phyloP scores from a whole-genome alignment of 2,888 invertebrate species.

The Lepidocyrtinus sp. region DNA sequence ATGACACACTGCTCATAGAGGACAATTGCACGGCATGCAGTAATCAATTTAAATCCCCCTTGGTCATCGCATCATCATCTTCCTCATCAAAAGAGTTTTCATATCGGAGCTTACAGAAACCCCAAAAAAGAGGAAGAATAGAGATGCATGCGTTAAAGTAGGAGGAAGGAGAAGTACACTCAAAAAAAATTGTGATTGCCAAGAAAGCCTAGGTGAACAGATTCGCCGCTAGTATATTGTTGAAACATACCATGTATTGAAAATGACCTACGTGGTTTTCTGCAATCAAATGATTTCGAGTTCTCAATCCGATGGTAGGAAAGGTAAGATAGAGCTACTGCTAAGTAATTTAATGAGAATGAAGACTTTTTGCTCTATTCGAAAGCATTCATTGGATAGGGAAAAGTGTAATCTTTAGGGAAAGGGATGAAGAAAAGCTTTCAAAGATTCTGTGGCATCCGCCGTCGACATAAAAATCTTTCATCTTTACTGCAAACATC shows the following conservation, averaged over 20 bases:
- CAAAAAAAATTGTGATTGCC: no score
- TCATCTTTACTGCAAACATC: not conserved
- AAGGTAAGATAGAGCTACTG: not conserved
- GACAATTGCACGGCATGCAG: not conserved
- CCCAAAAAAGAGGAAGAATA: no score
- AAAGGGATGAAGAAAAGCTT: conserved; percentile 9
- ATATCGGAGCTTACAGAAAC: no score
- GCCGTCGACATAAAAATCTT: conserved; percentile 7
- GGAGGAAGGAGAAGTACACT: no score
- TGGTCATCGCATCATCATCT: not conserved
- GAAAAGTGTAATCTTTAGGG: conserved; percentile 11
- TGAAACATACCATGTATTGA: no score
- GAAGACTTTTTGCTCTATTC: not conserved
- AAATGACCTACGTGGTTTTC: no score
- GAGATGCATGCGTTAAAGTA: no score
- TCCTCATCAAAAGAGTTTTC: no score
- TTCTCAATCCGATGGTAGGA: not conserved
- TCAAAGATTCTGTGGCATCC: conserved; percentile 10
- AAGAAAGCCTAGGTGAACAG: no score
- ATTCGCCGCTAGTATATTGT: no score
- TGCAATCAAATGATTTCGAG: not conserved
- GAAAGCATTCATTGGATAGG: no score
- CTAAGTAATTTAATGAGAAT: not conserved
- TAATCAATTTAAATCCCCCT: conserved; percentile 7
- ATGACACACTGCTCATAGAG: conserved; percentile 25